Base-by-base conservation (phyloP, 2,888 invertebrate species). In the Phortica magna region DNA sequence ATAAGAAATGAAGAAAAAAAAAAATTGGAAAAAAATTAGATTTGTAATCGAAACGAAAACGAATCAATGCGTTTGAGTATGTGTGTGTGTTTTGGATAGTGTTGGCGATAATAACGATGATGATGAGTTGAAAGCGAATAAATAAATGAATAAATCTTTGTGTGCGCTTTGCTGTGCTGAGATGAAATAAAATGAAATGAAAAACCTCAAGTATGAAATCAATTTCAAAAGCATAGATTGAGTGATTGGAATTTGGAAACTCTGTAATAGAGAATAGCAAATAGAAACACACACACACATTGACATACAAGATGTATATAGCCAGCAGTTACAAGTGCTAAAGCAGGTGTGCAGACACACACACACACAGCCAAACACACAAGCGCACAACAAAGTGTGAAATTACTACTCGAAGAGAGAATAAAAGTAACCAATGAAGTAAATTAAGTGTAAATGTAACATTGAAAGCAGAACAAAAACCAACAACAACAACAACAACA, bases 201-300 rank as follows among this genome's bases (percentile, higher is more conserved):
- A 53, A 65, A 41, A 65, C 65, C 39, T 14, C 65, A 31, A 65
- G 19, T 14, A 65, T 72, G 74, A 77, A 80, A 75, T 78, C 78
- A 80, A 80, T 80, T 80, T 79, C 74, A 74, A 76, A 76, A 70
- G 75, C 75, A 80, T 77, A 80, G 78, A 78, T 77, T 77, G 80
- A 80, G 76, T 76, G 77, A 80, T 80, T 80, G 76, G 75, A 77
- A 76, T 64, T 75, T 65, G 42, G 75, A 75, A 77, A 75, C 43
- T 55, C 39, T 70, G 68, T 48, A 48, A 48, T 39, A 43, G 68
- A 17, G 61, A 19, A 61, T 19, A 12, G 48, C 14, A 48, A 9
- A 48, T 48, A 48, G 48, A 48, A 61, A 22, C 48, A 61, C 22
- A 61, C 61, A 61, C 61, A 17, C 7, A 19, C 55, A 55, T n/a